phyloP scores from a whole-genome alignment of 2,797 vertebrate species.

The Siniperca obscura region DNA sequence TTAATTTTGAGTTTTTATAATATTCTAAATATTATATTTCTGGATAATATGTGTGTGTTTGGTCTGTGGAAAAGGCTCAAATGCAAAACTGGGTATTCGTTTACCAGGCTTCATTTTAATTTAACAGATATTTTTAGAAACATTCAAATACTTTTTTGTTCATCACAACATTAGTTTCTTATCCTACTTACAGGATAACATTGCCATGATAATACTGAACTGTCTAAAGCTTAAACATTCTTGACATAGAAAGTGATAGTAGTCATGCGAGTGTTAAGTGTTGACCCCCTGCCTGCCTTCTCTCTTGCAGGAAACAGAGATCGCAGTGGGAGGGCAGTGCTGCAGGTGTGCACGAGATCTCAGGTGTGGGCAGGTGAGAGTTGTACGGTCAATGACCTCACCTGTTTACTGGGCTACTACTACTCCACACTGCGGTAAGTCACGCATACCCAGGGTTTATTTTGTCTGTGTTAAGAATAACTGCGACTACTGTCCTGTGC shows the following conservation, averaged over 20 bases:
- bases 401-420: constrained; percentile 86
- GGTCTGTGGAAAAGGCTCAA: not conserved
- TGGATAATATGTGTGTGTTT: constrained; percentile 6
- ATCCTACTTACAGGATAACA: not conserved
- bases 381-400: constrained; percentile 80
- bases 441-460: constrained; percentile 13
- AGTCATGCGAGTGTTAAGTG: not conserved
- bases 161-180: not conserved
- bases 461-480: constrained; percentile 24
- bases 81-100: not conserved
- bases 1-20: not conserved
- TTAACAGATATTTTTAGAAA: not conserved
- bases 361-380: constrained; percentile 83
- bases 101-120: not conserved
- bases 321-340: constrained; percentile 84
- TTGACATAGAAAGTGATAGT: not conserved
- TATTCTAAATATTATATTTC: not conserved
- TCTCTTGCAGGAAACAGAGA: constrained; percentile 86
- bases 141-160: not conserved
- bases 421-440: constrained; percentile 87
- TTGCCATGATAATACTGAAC: not conserved
- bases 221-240: constrained; percentile 10
- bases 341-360: constrained; percentile 86
- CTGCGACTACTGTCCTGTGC: rapidly evolving
- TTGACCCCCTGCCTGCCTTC: constrained; percentile 31